phyloP scores from a whole-genome alignment of 2,797 vertebrate genomes.

The Notamacropus eugenii region DNA sequence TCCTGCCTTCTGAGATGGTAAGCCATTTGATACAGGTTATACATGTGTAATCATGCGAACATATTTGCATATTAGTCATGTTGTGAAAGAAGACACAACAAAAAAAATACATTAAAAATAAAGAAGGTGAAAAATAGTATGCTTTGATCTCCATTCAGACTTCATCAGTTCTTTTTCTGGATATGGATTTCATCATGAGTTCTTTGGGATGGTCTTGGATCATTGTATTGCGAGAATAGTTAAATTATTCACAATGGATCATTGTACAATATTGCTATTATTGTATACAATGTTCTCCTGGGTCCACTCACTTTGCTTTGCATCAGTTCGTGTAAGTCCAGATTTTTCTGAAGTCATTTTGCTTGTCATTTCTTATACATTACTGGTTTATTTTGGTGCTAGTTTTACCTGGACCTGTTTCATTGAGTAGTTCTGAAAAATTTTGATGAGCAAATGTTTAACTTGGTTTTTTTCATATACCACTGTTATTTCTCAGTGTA shows the following conservation, averaged over 20 bases:
- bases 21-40: neutral
- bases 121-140: neutral
- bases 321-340: neutral
- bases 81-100: neutral
- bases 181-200: neutral
- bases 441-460: slow-evolving; percentile 33
- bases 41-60: neutral
- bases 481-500: neutral
- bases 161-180: neutral
- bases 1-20: neutral
- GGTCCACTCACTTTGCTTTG: neutral
- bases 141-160: neutral
- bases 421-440: slow-evolving; percentile 53
- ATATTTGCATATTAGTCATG: neutral
- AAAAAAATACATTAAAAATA: neutral
- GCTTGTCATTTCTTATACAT: neutral
- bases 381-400: slow-evolving; percentile 13
- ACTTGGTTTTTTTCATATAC: neutral
- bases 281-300: neutral
- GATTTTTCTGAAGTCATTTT: neutral
- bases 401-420: slow-evolving; percentile 46
- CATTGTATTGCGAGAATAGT: neutral
- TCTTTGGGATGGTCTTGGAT: neutral
- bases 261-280: neutral
- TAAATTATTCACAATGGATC: neutral